Conservation (phyloP, 2,797 vertebrate genomes). For the Potorous gilbertii region DNA sequence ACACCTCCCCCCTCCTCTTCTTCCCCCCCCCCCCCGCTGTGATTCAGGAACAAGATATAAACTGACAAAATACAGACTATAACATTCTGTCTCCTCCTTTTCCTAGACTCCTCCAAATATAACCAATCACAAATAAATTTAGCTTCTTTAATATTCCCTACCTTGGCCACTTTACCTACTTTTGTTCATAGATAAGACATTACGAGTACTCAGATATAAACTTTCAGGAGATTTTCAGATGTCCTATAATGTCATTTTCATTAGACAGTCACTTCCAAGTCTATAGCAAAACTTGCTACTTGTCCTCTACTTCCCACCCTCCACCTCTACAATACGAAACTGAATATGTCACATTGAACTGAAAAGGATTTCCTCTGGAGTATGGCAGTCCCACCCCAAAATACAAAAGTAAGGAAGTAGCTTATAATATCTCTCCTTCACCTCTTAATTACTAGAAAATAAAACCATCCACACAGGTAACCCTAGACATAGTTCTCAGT, state of each 20-base stretch:
- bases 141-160: slow-evolving; percentile 42
- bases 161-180: slow-evolving; percentile 34
- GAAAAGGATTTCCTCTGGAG: not conserved
- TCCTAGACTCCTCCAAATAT: slow-evolving; percentile 20
- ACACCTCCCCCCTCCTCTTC: not conserved
- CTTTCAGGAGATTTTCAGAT: slow-evolving; percentile 13
- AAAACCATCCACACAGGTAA: not conserved
- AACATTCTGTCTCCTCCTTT: not conserved
- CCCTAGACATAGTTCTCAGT: not conserved
- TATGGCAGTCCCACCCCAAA: slow-evolving; percentile 4
- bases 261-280: not conserved
- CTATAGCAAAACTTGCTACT: not conserved
- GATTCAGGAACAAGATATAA: not conserved
- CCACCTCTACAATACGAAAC: slow-evolving; percentile 15
- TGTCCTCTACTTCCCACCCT: not conserved
- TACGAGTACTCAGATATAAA: not conserved
- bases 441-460: slow-evolving; percentile 34
- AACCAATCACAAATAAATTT: slow-evolving; percentile 26
- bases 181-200: slow-evolving; percentile 10
- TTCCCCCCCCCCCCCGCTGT: not conserved
- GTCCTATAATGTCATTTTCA: slow-evolving; percentile 20
- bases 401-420: slow-evolving; percentile 29
- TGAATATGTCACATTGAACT: not conserved
- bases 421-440: slow-evolving; percentile 26
- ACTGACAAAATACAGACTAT: not conserved